Evolutionary conservation across 2,797 vertebrate genomes (phyloP).

Genomic region (Sphaeramia orbicularis): DNA sequence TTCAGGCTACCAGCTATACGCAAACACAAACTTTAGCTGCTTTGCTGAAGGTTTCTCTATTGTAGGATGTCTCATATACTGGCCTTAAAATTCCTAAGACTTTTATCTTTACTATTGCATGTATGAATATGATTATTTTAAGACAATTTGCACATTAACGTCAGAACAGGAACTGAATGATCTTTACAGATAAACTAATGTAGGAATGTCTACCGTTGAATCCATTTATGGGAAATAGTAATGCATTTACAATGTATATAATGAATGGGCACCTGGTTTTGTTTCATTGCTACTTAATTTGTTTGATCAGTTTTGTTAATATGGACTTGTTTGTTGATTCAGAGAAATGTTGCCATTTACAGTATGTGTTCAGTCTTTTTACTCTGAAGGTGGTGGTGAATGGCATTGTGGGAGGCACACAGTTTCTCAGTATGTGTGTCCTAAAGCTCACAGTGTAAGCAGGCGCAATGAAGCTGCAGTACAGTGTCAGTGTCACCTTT

Average conservation of each 20-base stretch:
- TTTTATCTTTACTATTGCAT: conserved; percentile 86
- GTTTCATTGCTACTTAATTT: conserved; percentile 69
- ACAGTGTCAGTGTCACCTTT: conserved; percentile 54
- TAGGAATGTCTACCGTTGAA: conserved; percentile 79
- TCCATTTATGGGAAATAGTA: conserved; percentile 72
- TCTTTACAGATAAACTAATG: conserved; percentile 72
- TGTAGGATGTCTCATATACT: conserved; percentile 80
- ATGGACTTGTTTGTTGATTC: conserved; percentile 71
- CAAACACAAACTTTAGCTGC: conserved; percentile 75
- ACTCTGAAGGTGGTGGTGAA: conserved; percentile 53
- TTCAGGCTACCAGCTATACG: conserved; percentile 74
- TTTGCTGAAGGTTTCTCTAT: conserved; percentile 75
- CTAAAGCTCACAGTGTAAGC: conserved; percentile 37
- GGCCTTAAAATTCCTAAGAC: conserved; percentile 84
- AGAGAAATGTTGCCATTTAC: conserved; percentile 64
- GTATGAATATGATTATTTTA: conserved; percentile 83
- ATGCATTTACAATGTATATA: conserved; percentile 79
- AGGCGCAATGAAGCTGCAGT: conserved; percentile 72
- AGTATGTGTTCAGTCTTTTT: conserved; percentile 67
- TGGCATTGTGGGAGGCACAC: conserved; percentile 37
- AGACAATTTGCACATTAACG: conserved; percentile 86
- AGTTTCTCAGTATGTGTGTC: conserved; percentile 34
- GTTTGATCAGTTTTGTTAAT: conserved; percentile 69
- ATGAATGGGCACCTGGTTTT: conserved; percentile 75
- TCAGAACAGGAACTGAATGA: conserved; percentile 81